These are phyloP conservation scores for Muntiacus muntjak DNA, from an alignment of 2,113 vertebrate species.

Conservation along the genomic window DNA sequence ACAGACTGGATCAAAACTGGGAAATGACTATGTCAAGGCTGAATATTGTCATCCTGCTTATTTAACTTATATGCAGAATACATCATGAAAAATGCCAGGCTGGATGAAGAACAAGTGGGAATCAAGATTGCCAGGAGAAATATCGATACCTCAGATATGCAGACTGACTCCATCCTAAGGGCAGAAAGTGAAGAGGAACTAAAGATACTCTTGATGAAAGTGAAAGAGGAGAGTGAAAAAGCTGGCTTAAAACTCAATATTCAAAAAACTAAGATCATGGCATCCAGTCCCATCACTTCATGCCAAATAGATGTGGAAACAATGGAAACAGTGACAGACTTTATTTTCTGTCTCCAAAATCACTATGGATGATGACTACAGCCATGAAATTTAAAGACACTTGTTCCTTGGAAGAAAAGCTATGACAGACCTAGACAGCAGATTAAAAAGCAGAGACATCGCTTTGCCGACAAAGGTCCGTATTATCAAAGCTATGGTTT, in stretches of 20 bases:
- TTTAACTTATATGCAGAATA: not conserved
- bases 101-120: not conserved
- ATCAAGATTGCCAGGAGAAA: rapidly evolving
- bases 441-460: not conserved
- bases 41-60: not conserved
- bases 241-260: not conserved
- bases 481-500: not conserved
- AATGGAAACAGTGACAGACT: not conserved
- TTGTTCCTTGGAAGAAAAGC: not conserved
- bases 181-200: not conserved
- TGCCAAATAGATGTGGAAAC: not conserved
- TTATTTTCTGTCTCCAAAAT: not conserved
- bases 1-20: not conserved
- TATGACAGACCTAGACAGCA: not conserved
- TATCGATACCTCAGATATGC: not conserved
- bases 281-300: not conserved
- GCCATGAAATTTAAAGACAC: not conserved
- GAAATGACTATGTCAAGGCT: not conserved
- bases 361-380: not conserved
- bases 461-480: not conserved
- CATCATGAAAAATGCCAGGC: not conserved
- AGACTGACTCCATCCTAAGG: not conserved
- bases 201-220: not conserved
- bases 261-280: not conserved
- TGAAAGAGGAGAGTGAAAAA: not conserved